A percentile compares a stretch with the other conserved stretches of the same genome.
These are phyloP conservation scores for Anolis sagrei DNA, from an alignment of 2,113 vertebrate genomes.

Conservation along the genomic window DNA sequence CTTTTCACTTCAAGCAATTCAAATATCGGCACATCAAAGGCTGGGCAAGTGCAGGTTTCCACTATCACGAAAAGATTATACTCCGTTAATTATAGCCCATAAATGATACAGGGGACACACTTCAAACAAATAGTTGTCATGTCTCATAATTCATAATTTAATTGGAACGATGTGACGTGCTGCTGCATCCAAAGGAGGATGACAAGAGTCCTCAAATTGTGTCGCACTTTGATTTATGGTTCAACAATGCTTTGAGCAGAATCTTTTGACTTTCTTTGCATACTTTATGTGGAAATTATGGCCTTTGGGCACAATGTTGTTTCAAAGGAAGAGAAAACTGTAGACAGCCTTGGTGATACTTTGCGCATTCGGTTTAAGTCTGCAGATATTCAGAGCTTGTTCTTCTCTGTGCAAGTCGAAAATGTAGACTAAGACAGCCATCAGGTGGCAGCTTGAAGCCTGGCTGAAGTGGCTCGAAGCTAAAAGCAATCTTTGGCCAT, in stretches of 20 bases:
- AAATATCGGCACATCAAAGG: constrained; percentile 40
- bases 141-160: background rate
- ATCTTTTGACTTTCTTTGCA: background rate
- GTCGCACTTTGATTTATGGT: background rate
- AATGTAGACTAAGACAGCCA: background rate
- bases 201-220: background rate
- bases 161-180: background rate
- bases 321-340: background rate
- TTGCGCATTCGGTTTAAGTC: background rate
- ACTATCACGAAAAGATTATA: background rate
- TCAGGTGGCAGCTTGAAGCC: background rate
- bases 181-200: background rate
- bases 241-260: fast-evolving
- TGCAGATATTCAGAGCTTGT: background rate
- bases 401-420: background rate
- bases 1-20: constrained; percentile 30
- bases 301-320: too few relatives aligned
- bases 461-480: background rate
- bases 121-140: background rate
- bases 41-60: background rate
- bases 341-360: background rate
- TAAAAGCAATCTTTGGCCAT: background rate
- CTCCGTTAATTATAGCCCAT: background rate
- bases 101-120: background rate
- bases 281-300: background rate